Conservation (phyloP, 2,888 invertebrate species). For the Lithophane ornitopus region DNA sequence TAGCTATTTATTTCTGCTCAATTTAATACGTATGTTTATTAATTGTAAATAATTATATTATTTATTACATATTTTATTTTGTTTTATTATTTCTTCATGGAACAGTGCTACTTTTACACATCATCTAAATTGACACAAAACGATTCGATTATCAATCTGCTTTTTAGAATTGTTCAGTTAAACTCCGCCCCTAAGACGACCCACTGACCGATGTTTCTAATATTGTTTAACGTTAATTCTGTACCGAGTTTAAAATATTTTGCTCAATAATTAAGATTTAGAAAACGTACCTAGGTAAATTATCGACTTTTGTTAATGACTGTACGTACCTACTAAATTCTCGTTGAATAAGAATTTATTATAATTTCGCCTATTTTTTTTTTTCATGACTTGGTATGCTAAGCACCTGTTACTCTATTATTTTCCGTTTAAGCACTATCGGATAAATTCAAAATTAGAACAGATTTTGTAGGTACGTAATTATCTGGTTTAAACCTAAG, state of each 20-base stretch:
- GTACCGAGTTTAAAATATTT: neutral
- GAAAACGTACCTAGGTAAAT: neutral
- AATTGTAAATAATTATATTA: conserved; percentile 46
- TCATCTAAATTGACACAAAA: neutral
- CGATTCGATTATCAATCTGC: neutral
- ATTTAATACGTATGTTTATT: conserved; percentile 15
- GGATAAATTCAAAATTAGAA: neutral
- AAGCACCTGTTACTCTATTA: neutral
- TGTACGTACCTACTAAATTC: neutral
- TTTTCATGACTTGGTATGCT: neutral
- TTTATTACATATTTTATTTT: conserved; percentile 5
- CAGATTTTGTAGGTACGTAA: neutral
- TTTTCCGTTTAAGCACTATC: neutral
- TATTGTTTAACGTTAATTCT: neutral
- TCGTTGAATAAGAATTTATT: neutral
- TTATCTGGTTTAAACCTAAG: neutral
- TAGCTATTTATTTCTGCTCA: conserved; percentile 46
- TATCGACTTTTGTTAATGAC: neutral
- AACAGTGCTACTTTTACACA: neutral
- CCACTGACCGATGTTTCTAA: too few relatives aligned
- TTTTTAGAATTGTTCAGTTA: neutral
- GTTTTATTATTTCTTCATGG: conserved; percentile 17
- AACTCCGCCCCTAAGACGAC: too few relatives aligned
- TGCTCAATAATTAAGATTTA: neutral
- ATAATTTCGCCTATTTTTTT: neutral